Base-by-base conservation (phyloP, 2,797 vertebrate genomes). In the Betta splendens region DNA sequence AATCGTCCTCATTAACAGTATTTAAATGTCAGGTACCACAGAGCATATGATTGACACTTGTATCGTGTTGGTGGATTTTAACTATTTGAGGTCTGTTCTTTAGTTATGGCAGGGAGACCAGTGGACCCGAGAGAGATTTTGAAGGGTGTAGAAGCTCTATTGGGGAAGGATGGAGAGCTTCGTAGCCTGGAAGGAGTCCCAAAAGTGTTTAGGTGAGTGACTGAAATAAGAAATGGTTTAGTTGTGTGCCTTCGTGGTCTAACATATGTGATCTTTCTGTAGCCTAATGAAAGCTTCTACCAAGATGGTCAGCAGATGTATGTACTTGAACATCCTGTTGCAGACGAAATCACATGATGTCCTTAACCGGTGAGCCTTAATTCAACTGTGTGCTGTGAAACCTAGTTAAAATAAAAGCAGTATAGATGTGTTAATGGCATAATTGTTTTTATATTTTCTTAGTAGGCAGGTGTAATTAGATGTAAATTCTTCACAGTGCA, bases 261-360 rank as follows among this genome's bases (percentile, higher is more conserved):
- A 35, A 52, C 36, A 21, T 2, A 2, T 20, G 10, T 16, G 1
- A 5, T 32, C 21, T 51, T 9, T 49, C 11, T 49, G 3, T 82
- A 98, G 97, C 73, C 85, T 98, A 1, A 98, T 98, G 97, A 98
- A 98, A 85, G 95, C 94, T 12, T 95, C 96, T 0, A 92, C 94
- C 58, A 98, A 98, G 91, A 93, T 98, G 94, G 97, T 98, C 81
- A 96, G 96, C 65, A 93, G 96, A 18, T 98, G 97, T 71, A 96
- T 97, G 77, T 98, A 98, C 85, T 85, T 98, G 62, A 98, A 97
- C 83, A 95, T 98, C 78, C 79, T 98, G 18, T 90, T 98, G 62
- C 96, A 98, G 84, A 98, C 96, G 0, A 94, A 93, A 1, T 92
- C 95, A 2, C 93, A 94, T 0, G 96, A 98, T 54, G 72, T 96